phyloP scores from a whole-genome alignment of 92 coral and sea anemone species.

The Umimayanthus kanabou region DNA sequence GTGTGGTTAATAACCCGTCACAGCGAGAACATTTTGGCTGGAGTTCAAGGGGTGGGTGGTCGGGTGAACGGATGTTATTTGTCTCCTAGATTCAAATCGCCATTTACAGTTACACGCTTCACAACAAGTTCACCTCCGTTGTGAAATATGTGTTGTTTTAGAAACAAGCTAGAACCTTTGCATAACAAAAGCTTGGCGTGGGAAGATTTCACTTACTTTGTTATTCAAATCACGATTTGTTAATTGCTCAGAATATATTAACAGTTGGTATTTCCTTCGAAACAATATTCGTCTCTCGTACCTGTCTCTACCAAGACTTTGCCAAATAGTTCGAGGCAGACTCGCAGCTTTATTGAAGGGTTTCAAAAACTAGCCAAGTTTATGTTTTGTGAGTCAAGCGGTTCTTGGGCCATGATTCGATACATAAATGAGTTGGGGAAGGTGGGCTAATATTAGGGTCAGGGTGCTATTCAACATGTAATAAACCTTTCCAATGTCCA shows the following conservation, averaged over 20 bases:
- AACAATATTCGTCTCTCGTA: neutral
- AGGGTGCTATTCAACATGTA: no score
- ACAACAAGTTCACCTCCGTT: neutral
- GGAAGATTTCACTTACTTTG: constrained; percentile 5
- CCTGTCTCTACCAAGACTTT: no score
- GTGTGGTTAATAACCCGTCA: neutral
- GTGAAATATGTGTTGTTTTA: neutral
- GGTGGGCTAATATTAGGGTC: no score
- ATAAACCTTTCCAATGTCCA: no score
- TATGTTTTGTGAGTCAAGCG: no score
- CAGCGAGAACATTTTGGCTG: neutral
- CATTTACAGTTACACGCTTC: neutral
- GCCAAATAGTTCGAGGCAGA: no score
- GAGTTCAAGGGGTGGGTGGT: neutral
- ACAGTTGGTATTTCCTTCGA: neutral
- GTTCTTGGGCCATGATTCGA: no score
- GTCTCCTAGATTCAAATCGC: neutral
- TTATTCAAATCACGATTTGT: constrained; percentile 16
- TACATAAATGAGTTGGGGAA: no score
- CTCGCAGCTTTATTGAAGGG: no score
- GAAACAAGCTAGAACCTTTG: neutral
- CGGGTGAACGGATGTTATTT: neutral
- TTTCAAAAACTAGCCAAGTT: no score
- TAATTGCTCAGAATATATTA: neutral
- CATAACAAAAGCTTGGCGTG: constrained; percentile 33